Conservation (phyloP, 2,888 invertebrate species). For the Digitonthophagus gazella region DNA sequence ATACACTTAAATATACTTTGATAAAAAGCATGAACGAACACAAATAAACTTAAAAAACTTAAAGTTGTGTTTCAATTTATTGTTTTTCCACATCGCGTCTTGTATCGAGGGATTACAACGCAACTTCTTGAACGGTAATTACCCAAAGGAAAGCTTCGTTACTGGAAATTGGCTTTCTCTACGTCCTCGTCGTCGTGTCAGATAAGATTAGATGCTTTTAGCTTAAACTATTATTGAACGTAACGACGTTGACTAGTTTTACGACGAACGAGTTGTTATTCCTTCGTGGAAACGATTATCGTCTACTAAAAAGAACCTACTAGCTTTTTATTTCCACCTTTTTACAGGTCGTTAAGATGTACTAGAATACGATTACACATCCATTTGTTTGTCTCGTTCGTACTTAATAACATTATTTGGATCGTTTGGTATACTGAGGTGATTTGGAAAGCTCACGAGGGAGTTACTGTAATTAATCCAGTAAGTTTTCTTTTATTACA, state of each 20-base stretch:
- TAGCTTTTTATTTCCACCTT: constrained; percentile 18
- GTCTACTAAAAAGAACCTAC: neutral
- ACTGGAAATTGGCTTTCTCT: neutral
- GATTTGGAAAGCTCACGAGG: constrained; percentile 56
- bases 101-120: neutral
- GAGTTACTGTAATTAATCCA: constrained; percentile 51
- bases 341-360: constrained; percentile 55
- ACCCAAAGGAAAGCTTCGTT: neutral
- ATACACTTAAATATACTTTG: no score
- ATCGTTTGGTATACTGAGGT: constrained; percentile 71
- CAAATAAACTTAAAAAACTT: no score
- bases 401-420: constrained; percentile 74
- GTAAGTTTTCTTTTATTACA: constrained; percentile 50
- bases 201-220: neutral
- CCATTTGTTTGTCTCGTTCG: constrained; percentile 72
- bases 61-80: no score
- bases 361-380: constrained; percentile 74
- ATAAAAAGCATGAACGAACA: no score
- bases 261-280: no score
- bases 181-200: no score
- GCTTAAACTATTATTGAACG: neutral
- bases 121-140: neutral
- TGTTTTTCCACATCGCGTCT: neutral
- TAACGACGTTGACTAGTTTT: neutral
- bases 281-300: no score